Percentiles rank a stretch among this genome's conserved stretches.
Evolutionary conservation across 2,888 invertebrate genomes (phyloP).

Genomic region (Andrena trimmerana): DNA sequence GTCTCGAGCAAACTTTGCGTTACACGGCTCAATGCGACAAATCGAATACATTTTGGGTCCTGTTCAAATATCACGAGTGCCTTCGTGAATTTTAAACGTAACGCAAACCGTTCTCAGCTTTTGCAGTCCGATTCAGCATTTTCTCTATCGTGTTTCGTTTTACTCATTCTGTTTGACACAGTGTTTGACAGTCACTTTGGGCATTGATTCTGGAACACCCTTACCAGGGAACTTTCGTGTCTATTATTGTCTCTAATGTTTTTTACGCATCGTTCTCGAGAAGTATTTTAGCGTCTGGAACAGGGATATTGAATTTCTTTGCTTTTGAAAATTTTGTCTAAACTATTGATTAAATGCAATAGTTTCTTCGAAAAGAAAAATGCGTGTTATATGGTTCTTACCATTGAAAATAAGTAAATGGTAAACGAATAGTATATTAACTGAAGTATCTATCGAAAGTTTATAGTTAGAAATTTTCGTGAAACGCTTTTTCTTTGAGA

Average conservation of each 20-base stretch:
- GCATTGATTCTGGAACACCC: constrained; percentile 25
- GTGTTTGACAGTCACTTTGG: constrained; percentile 12
- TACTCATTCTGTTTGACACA: not conserved
- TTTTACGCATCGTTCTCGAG: not conserved
- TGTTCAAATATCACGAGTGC: not conserved
- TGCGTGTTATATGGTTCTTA: not conserved
- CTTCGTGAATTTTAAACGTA: constrained; percentile 9
- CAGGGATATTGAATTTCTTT: not conserved
- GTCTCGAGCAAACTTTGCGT: not conserved
- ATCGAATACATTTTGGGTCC: not conserved
- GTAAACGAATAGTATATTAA: not conserved
- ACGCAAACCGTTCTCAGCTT: constrained; percentile 8
- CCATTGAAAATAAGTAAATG: not conserved
- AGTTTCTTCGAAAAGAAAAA: constrained; percentile 1
- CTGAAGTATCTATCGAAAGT: not conserved
- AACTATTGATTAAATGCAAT: not conserved
- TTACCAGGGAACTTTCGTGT: not conserved
- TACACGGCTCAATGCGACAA: not conserved
- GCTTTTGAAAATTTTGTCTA: not conserved
- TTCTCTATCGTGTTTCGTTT: not conserved
- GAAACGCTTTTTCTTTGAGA: constrained; percentile 7
- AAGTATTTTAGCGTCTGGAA: not conserved
- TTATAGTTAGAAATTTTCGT: not conserved
- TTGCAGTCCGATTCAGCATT: constrained; percentile 24
- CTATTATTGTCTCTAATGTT: not conserved